A percentile compares a stretch with the other conserved stretches of the same genome.
Evolutionary conservation across 2,888 invertebrate species (phyloP).

Genomic region (Idaea aversata): DNA sequence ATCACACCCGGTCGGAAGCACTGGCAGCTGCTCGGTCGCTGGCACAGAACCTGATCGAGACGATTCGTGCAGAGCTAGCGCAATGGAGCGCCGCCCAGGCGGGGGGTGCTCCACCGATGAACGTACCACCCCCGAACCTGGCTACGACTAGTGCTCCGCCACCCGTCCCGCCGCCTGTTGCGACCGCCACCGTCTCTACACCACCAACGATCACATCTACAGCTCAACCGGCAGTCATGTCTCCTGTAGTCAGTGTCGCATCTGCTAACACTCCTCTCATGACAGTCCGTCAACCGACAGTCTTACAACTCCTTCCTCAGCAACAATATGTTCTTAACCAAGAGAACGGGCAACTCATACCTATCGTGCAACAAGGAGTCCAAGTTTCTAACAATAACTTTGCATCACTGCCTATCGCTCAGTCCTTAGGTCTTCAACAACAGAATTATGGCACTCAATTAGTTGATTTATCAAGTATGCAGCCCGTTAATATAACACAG

Average conservation of each 20-base stretch:
- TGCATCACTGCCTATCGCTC: constrained; percentile 64
- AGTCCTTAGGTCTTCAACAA: constrained; percentile 62
- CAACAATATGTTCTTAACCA: constrained; percentile 74
- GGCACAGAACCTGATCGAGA: constrained; percentile 89
- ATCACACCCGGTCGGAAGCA: constrained; percentile 85
- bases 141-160: constrained; percentile 60
- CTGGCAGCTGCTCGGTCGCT: constrained; percentile 85
- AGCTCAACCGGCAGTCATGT: constrained; percentile 53
- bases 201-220: constrained; percentile 56
- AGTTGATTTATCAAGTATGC: constrained; percentile 70
- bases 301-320: constrained; percentile 66
- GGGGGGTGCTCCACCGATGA: constrained; percentile 66
- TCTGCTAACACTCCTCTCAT: constrained; percentile 65
- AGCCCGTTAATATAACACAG: constrained; percentile 72
- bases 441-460: constrained; percentile 69
- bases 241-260: constrained; percentile 68
- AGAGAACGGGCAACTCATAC: constrained; percentile 73
- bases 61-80: constrained; percentile 82
- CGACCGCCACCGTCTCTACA: constrained; percentile 54
- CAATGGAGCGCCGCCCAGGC: constrained; percentile 73
- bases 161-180: constrained; percentile 51
- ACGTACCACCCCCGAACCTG: constrained; percentile 66
- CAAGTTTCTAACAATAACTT: constrained; percentile 71
- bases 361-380: constrained; percentile 71
- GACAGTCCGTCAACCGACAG: constrained; percentile 72